Evolutionary conservation across 2,113 vertebrate species (phyloP).

Genomic region (Strix aluco): DNA sequence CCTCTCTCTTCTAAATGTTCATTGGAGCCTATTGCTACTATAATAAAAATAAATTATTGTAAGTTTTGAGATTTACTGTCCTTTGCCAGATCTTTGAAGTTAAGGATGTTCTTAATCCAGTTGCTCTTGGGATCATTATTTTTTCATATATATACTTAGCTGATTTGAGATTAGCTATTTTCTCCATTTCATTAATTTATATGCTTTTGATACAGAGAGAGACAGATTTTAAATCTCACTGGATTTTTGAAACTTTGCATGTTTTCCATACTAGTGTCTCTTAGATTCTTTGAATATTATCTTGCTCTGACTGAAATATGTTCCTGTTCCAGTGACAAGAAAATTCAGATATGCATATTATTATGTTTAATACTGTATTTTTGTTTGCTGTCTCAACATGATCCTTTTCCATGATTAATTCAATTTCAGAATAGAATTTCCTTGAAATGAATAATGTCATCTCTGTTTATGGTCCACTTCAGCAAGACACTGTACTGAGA

Average conservation of each 20-base stretch:
- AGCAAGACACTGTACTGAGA: not conserved
- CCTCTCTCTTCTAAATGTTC: not conserved
- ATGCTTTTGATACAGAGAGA: not conserved
- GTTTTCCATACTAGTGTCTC: not conserved
- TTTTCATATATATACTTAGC: not conserved
- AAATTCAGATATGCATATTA: not conserved
- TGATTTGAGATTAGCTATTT: not conserved
- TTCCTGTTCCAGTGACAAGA: not conserved
- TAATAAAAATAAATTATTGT: not conserved
- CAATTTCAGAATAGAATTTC: not conserved
- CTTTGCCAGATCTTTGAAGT: not conserved
- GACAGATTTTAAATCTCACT: not conserved
- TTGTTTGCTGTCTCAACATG: not conserved
- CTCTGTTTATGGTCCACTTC: not conserved
- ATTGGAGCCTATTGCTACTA: not conserved
- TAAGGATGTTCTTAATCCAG: not conserved
- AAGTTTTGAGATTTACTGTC: not conserved
- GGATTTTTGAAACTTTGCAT: not conserved
- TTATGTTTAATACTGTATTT: not conserved
- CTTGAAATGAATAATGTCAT: not conserved
- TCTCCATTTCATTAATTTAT: not conserved
- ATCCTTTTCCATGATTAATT: not conserved
- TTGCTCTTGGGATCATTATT: not conserved
- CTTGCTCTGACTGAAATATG: not conserved
- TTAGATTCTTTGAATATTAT: not conserved